These are phyloP conservation scores for Tiliacea aurago DNA, from an alignment of 2,888 invertebrate species.

Conservation along the genomic window DNA sequence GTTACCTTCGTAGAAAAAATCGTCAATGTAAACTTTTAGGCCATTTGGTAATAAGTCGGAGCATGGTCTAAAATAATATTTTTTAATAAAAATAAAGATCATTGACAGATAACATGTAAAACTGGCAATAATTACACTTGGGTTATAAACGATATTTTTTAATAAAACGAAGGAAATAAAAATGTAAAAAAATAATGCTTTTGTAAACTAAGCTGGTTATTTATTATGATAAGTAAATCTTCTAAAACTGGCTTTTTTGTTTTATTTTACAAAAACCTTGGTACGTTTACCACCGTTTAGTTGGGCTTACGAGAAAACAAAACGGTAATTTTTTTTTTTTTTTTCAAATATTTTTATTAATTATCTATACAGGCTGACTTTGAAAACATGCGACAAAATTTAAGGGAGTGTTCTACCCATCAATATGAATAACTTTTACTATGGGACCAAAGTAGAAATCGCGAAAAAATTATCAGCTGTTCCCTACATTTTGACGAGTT, in stretches of 20 bases:
- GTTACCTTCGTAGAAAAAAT: constrained; percentile 19
- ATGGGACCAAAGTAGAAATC: no score
- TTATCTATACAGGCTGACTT: no score
- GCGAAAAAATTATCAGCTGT: no score
- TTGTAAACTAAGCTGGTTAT: constrained; percentile 89
- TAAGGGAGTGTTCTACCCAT: no score
- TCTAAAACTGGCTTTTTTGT: constrained; percentile 77
- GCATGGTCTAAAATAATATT: constrained; percentile 35
- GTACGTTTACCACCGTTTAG: neutral
- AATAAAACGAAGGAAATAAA: constrained; percentile 71
- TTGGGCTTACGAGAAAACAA: no score
- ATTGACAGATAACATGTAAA: constrained; percentile 37
- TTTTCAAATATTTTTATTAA: no score
- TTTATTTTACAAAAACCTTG: constrained; percentile 71
- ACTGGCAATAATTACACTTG: constrained; percentile 72
- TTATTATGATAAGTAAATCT: constrained; percentile 89
- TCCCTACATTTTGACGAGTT: no score
- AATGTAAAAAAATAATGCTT: constrained; percentile 81
- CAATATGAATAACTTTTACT: no score
- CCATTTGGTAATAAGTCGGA: constrained; percentile 20
- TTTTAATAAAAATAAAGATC: constrained; percentile 54
- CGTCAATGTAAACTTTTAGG: constrained; percentile 11
- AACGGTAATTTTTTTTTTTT: no score
- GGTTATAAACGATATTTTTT: constrained; percentile 76
- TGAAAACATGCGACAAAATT: no score